Conservation (phyloP, 2,797 vertebrate species). For the Discoglossus pictus region DNA sequence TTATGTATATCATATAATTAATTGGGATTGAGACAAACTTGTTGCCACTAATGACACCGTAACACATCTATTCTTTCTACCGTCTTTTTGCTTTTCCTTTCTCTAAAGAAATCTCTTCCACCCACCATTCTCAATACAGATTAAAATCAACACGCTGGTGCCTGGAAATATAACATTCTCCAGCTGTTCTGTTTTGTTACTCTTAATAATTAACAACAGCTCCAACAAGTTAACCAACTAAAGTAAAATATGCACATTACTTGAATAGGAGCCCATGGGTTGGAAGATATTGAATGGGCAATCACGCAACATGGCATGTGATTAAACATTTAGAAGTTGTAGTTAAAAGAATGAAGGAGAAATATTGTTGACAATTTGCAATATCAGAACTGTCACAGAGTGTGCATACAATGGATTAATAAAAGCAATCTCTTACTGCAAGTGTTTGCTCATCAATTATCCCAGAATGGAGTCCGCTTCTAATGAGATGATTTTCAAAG, state of each 20-base stretch:
- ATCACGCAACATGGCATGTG: slow-evolving; percentile 66
- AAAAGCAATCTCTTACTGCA: slow-evolving; percentile 30
- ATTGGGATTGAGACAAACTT: no score
- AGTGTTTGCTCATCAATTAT: slow-evolving; percentile 50
- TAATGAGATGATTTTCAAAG: slow-evolving; percentile 47
- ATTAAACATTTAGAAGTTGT: slow-evolving; percentile 76
- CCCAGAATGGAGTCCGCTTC: slow-evolving; percentile 43
- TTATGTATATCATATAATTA: no score
- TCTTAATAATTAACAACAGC: slow-evolving; percentile 77
- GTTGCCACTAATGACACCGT: not conserved
- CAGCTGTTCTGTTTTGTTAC: slow-evolving; percentile 74
- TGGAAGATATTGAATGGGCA: slow-evolving; percentile 65
- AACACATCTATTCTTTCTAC: not conserved
- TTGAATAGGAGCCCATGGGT: slow-evolving; percentile 58
- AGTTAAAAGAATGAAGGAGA: slow-evolving; percentile 72
- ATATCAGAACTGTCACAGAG: slow-evolving; percentile 45
- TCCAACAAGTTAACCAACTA: slow-evolving; percentile 64
- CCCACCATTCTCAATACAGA: slow-evolving; percentile 66
- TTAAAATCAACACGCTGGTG: slow-evolving; percentile 72
- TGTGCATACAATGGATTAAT: slow-evolving; percentile 39
- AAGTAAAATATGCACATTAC: slow-evolving; percentile 62
- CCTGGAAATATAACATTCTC: slow-evolving; percentile 71
- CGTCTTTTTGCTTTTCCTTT: not conserved
- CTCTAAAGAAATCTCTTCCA: slow-evolving; percentile 6
- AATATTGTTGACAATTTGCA: slow-evolving; percentile 72